Conservation (phyloP, 2,797 vertebrate species). For the Diplodus sargus region DNA sequence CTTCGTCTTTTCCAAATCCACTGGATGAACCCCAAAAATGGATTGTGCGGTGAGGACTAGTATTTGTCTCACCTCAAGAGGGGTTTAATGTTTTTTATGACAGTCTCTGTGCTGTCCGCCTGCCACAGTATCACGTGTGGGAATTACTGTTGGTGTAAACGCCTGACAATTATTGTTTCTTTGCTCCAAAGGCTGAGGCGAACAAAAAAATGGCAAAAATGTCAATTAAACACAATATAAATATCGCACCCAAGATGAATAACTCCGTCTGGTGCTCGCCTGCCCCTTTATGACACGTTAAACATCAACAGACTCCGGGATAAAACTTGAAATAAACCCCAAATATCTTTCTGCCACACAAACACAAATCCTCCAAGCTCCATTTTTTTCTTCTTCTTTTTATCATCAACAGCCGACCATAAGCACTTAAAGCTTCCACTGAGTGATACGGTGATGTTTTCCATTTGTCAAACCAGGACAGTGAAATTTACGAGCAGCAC, state of each 20-base stretch:
- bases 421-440: not conserved
- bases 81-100: no score
- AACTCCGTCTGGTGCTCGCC: not conserved
- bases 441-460: not conserved
- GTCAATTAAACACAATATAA: not conserved
- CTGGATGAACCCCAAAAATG: not conserved
- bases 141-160: not conserved
- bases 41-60: no score
- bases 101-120: no score
- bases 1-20: not conserved
- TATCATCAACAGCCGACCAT: no score
- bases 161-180: no score
- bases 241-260: no score
- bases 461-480: not conserved
- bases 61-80: no score
- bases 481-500: constrained; percentile 7
- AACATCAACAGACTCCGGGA: not conserved
- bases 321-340: not conserved
- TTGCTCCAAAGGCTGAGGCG: no score
- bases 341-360: not conserved
- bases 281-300: not conserved
- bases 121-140: not conserved
- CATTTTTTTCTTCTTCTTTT: no score
- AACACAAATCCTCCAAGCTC: accelerated
- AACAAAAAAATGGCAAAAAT: no score